A percentile compares a stretch with the other conserved stretches of the same genome.
These are phyloP conservation scores for Euzetes globulus DNA, from an alignment of 2,888 invertebrate genomes.

Conservation along the genomic window DNA sequence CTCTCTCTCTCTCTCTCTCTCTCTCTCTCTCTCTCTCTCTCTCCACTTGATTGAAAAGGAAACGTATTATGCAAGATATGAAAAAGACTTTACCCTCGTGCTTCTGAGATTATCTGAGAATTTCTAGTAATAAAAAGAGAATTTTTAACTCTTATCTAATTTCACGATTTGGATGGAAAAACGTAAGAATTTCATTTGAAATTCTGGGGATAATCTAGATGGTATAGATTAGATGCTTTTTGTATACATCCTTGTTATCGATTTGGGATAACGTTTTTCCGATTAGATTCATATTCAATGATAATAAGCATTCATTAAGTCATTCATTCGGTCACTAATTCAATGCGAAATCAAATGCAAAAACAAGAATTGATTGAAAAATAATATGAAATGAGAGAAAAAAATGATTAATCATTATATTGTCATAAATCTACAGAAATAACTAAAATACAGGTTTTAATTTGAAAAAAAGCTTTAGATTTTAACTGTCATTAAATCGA, in stretches of 20 bases:
- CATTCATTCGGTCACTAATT: constrained; percentile 1
- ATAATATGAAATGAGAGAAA: background rate
- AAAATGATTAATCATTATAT: background rate
- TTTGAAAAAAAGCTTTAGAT: background rate
- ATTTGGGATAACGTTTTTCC: background rate
- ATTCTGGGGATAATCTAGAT: background rate
- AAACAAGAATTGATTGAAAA: background rate
- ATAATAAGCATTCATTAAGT: background rate
- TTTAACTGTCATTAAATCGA: background rate
- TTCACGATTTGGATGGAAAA: too few species aligned
- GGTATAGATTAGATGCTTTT: background rate
- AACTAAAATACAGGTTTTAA: background rate
- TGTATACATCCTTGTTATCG: background rate
- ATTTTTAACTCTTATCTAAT: too few species aligned
- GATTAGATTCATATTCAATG: background rate
- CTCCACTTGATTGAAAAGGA: too few species aligned
- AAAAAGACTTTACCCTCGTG: too few species aligned
- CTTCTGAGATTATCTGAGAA: too few species aligned
- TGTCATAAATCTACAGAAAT: background rate
- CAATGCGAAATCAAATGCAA: background rate
- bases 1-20: too few species aligned
- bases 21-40: too few species aligned
- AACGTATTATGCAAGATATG: too few species aligned
- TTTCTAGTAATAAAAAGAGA: too few species aligned
- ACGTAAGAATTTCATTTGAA: too few species aligned